These are phyloP conservation scores for Philotrypesis tridentata DNA, from an alignment of 1,140 invertebrate species.

Conservation along the genomic window DNA sequence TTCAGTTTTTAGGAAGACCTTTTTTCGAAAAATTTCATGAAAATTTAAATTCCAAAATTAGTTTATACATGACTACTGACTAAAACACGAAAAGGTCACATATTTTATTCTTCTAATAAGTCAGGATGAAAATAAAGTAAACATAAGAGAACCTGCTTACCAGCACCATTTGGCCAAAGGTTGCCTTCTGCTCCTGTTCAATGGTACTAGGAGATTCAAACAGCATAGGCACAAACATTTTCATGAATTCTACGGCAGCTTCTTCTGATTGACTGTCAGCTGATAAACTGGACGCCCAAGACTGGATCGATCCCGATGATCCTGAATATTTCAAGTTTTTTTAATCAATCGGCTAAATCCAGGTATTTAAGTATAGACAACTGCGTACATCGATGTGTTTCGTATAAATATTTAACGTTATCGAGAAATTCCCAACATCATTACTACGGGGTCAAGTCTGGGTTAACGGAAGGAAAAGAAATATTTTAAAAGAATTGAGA, in stretches of 20 bases:
- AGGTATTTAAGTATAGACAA: too few relatives aligned
- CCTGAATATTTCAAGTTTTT: slow-evolving; percentile 59
- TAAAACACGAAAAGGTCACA: too few relatives aligned
- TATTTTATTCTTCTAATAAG: too few relatives aligned
- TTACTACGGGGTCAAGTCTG: too few relatives aligned
- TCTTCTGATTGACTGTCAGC: slow-evolving; percentile 82
- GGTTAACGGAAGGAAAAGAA: too few relatives aligned
- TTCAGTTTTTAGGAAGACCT: too few relatives aligned
- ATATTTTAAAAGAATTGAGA: too few relatives aligned
- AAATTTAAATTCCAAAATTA: too few relatives aligned
- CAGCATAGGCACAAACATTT: slow-evolving; percentile 80
- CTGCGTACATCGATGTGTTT: not conserved
- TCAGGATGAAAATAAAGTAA: too few relatives aligned
- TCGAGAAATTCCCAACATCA: not conserved
- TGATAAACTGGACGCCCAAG: slow-evolving; percentile 83
- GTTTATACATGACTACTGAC: too few relatives aligned
- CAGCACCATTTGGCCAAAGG: slow-evolving; percentile 79
- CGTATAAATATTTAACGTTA: not conserved
- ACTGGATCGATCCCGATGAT: slow-evolving; percentile 82
- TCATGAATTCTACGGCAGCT: slow-evolving; percentile 82
- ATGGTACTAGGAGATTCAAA: slow-evolving; percentile 77
- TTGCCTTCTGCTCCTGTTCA: slow-evolving; percentile 79
- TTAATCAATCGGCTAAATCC: not conserved
- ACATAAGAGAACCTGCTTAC: slow-evolving; percentile 62
- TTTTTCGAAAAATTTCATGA: too few relatives aligned